phyloP scores from a whole-genome alignment of 2,113 vertebrate species.

The Leuciscus idus region DNA sequence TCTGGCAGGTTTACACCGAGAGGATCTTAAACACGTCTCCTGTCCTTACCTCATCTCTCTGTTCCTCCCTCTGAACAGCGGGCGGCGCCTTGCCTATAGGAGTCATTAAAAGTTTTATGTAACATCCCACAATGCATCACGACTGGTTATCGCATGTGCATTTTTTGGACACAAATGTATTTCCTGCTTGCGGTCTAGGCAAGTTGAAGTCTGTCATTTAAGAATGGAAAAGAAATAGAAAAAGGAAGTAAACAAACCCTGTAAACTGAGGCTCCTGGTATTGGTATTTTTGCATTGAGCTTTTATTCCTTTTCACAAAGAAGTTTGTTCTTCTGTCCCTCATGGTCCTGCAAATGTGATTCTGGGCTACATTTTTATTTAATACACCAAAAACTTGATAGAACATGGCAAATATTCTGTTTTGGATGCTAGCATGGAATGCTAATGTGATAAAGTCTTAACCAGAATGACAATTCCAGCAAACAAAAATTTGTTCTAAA shows the following conservation, averaged over 20 bases:
- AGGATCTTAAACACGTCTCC: slow-evolving; percentile 54
- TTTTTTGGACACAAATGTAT: slow-evolving; percentile 34
- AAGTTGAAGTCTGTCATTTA: slow-evolving; percentile 31
- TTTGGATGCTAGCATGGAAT: not conserved
- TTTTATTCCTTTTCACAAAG: not conserved
- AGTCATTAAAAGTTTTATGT: slow-evolving; percentile 22
- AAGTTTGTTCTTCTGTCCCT: not conserved
- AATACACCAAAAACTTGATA: not conserved
- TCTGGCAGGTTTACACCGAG: slow-evolving; percentile 51
- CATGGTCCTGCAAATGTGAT: not conserved
- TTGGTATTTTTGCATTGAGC: not conserved
- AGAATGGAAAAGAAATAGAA: slow-evolving; percentile 16
- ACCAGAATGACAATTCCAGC: too few relatives aligned
- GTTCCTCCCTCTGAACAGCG: slow-evolving; percentile 8
- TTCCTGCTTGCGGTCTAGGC: slow-evolving; percentile 35
- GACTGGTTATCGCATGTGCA: slow-evolving; percentile 36
- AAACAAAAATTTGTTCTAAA: too few relatives aligned
- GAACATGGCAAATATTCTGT: not conserved
- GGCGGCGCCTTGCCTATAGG: not conserved
- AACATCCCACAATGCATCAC: slow-evolving; percentile 8
- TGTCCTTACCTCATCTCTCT: slow-evolving; percentile 37
- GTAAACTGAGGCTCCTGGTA: not conserved
- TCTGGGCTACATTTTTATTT: not conserved
- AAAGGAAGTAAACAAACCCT: slow-evolving; percentile 3
- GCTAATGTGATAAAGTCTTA: not conserved